A percentile compares a stretch with the other conserved stretches of the same genome.
Conservation (phyloP, 2,888 invertebrate genomes). For the Petrolisthes cinctipes region DNA sequence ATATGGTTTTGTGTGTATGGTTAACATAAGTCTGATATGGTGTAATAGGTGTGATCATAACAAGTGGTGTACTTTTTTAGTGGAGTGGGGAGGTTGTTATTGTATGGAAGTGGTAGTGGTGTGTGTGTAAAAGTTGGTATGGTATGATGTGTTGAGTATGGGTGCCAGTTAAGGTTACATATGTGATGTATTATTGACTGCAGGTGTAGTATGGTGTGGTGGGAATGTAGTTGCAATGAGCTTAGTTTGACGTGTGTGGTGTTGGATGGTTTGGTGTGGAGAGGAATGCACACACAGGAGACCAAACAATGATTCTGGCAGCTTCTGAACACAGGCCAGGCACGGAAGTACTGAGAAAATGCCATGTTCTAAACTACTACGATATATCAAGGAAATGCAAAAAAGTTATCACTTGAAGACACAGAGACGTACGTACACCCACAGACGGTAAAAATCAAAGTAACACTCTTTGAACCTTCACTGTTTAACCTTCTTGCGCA, state of each 20-base stretch:
- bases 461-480: constrained; percentile 11
- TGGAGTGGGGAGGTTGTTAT: no score
- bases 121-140: no score
- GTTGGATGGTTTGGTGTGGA: constrained; percentile 9
- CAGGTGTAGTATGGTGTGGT: no score
- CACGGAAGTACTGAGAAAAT: constrained; percentile 18
- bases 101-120: neutral
- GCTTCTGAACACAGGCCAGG: constrained; percentile 13
- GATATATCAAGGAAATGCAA: constrained; percentile 18
- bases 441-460: constrained; percentile 8
- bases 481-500: neutral
- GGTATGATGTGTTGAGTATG: no score
- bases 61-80: no score
- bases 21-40: no score
- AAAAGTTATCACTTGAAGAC: constrained; percentile 13
- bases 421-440: neutral
- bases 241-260: neutral
- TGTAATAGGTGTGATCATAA: no score
- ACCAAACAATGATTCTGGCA: constrained; percentile 15
- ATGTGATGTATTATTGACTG: no score
- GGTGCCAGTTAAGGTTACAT: no score
- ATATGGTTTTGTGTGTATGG: no score
- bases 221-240: no score
- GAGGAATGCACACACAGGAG: constrained; percentile 8
- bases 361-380: constrained; percentile 13